Evolutionary conservation across 2,888 invertebrate species (phyloP), one percentile per base, ranked within the genome.

Genomic region (Pteria penguin): DNA sequence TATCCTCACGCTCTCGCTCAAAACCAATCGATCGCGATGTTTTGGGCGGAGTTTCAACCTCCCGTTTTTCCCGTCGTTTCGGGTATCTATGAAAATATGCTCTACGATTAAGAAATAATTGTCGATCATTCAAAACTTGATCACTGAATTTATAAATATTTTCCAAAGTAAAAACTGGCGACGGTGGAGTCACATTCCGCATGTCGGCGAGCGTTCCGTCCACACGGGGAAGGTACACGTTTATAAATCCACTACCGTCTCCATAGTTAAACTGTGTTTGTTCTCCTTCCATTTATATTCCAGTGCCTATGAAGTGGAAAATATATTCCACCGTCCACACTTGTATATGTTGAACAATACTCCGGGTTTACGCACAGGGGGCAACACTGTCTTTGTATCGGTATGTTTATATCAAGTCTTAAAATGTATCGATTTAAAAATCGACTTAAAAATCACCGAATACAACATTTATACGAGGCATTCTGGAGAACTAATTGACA

Each of bases 81-180:
- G 54, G 54, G 29, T 18, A 63, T 11, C 72, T 18, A 18, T 63
- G 72, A 32, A 63, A 68, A 24, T 68, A 62, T 29, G 82, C 78
- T 63, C 82, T 85, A 63, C 78, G 78, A 11, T 81, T 78, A 2
- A 86, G 75, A 70, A 87, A 87, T 31, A 86, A 68, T 61, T 84
- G 82, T 8, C 86, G 70, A 74, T 87, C 87, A 60, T 82, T 81
- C 27, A 82, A 77, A 5, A 87, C 85, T 62, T 86, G 78, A 11
- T 87, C 87, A 72, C 87, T 87, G 73, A 84, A 87, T 76, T 84
- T 85, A 61, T 83, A 87, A 5, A 84, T 63, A 32, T 73, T 77
- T 8, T 76, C 79, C 29, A 78, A 58, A 2, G 79, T 74, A 66
- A 82, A 83, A 24, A 82, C 70, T 24, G 86, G 85, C 1, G 86